Percentiles rank a stretch among this genome's conserved stretches.
Conservation (phyloP, 2,888 invertebrate genomes). For the Boloria selene region DNA sequence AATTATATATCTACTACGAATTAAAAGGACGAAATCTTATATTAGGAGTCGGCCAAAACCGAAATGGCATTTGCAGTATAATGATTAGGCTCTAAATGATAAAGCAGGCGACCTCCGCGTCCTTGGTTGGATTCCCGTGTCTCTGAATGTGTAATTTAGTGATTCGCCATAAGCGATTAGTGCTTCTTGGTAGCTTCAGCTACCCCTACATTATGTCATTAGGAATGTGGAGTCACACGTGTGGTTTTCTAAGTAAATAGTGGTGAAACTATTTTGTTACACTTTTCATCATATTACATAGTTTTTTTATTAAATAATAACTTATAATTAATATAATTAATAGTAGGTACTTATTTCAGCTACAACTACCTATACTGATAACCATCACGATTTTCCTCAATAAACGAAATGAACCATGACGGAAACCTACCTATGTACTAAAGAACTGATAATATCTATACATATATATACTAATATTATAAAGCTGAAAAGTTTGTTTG, state of each 20-base stretch:
- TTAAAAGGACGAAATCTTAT: conserved; percentile 59
- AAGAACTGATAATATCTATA: too few species aligned
- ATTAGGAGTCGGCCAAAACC: conserved; percentile 71
- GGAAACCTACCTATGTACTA: too few species aligned
- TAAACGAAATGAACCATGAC: too few species aligned
- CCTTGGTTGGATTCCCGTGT: conserved; percentile 79
- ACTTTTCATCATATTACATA: too few species aligned
- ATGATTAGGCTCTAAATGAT: conserved; percentile 79
- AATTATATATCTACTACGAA: conserved; percentile 61
- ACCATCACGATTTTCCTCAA: too few species aligned
- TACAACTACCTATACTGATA: too few species aligned
- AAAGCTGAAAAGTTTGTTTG: too few species aligned
- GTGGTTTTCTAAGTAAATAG: conserved; percentile 40
- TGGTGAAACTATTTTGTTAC: conserved; percentile 14
- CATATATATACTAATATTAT: too few species aligned
- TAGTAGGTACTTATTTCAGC: too few species aligned
- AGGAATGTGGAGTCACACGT: conserved; percentile 51
- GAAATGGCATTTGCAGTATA: conserved; percentile 77
- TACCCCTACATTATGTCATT: conserved; percentile 76
- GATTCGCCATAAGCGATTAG: conserved; percentile 78
- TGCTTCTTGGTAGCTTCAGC: conserved; percentile 74
- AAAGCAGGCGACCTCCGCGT: conserved; percentile 74
- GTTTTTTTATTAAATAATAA: too few species aligned
- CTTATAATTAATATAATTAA: too few species aligned
- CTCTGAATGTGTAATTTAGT: conserved; percentile 78